Evolutionary conservation across 2,888 invertebrate genomes (phyloP), one percentile per base, ranked within the genome.

Genomic region (Hydriomena furcata): DNA sequence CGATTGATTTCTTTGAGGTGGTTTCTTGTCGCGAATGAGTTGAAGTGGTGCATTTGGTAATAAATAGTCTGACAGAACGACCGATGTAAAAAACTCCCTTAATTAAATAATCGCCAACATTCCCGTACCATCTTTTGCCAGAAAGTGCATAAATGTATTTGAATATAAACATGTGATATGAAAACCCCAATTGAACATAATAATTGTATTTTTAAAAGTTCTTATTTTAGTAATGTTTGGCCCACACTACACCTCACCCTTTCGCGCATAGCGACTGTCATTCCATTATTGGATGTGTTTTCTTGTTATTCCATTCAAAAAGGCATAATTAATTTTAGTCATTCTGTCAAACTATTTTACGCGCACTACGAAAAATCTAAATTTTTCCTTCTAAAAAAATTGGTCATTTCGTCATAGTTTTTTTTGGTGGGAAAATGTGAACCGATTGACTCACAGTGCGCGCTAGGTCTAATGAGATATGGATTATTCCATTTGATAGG

Each of bases 331-430:
- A 17, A 3, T 17, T 17, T 17, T n/a, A 23, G 36, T 47, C 50
- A 51, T 48, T 31, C 36, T 25, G 50, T 50, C 34, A 44, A 7
- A 37, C 24, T 34, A 38, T 35, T 35, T 25, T 11, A 12, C 13
- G 21, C 12, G 32, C 27, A 31, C 20, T 32, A 25, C 7, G 31
- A 20, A 38, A 38, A 36, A 21, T 30, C 20, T 7, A 17, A 17
- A 17, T 17, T 4, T 17, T 17, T 17, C 17, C 17, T 4, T 17
- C 2, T n/a, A n/a, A n/a, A n/a, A n/a, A n/a, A n/a, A n/a, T n/a
- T n/a, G 17, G 17, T 4, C 4, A 17, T 17, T 17, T 17, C 17
- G 4, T 17, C 4, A 17, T 17, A 17, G 17, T 17, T 2, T n/a
- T n/a, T n/a, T n/a, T n/a, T n/a, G n/a, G n/a, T n/a, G n/a, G n/a